A percentile compares a stretch with the other conserved stretches of the same genome.
Evolutionary conservation across 1,140 invertebrate genomes (phyloP).

Genomic region (Drosophila santomea): DNA sequence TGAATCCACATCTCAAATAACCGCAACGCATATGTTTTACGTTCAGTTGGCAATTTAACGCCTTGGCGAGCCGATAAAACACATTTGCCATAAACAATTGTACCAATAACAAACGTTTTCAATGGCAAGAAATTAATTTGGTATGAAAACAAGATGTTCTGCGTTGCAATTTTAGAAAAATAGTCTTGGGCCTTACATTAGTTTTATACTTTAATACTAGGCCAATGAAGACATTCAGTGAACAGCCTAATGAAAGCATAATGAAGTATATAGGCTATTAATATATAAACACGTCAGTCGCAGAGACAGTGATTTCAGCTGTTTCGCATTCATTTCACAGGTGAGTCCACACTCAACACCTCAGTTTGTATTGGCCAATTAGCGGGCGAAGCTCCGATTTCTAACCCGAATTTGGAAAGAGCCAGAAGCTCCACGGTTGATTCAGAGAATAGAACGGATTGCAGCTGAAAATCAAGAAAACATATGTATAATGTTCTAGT

Average conservation of each 20-base stretch:
- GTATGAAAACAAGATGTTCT: constrained; percentile 27
- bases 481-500: constrained; percentile 1
- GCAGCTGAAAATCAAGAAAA: constrained; percentile 14
- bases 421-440: constrained; percentile 30
- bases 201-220: neutral
- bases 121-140: constrained; percentile 15
- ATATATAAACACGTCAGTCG: constrained; percentile 30
- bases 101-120: constrained; percentile 21
- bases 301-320: constrained; percentile 19
- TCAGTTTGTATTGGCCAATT: constrained; percentile 37
- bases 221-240: constrained; percentile 21
- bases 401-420: constrained; percentile 22
- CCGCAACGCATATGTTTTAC: constrained; percentile 26
- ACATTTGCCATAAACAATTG: constrained; percentile 17
- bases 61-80: constrained; percentile 34
- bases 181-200: constrained; percentile 10
- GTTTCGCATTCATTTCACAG: constrained; percentile 23
- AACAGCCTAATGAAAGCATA: constrained; percentile 28
- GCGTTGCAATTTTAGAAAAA: neutral
- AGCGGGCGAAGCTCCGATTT: constrained; percentile 47
- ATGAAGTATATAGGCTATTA: neutral
- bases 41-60: constrained; percentile 35
- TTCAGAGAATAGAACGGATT: constrained; percentile 1
- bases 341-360: constrained; percentile 9
- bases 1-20: constrained; percentile 12